These are phyloP conservation scores for Episyrphus balteatus DNA, from an alignment of 1,140 invertebrate species.

Conservation along the genomic window DNA sequence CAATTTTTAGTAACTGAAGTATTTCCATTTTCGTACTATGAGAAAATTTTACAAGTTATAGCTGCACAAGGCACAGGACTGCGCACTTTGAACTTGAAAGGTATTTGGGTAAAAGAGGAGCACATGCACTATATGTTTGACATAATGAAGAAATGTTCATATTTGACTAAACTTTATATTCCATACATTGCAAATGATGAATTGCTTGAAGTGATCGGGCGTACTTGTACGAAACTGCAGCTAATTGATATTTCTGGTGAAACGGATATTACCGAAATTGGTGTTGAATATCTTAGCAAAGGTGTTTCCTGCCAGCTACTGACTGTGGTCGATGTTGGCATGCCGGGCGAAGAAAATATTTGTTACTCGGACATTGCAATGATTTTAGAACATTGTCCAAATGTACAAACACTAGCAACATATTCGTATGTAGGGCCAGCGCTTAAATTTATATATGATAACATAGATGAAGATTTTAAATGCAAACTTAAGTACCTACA, in stretches of 20 bases:
- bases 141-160: constrained; percentile 42
- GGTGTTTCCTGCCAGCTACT: constrained; percentile 40
- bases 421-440: constrained; percentile 53
- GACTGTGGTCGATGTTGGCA: constrained; percentile 50
- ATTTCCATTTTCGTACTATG: constrained; percentile 53
- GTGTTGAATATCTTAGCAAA: constrained; percentile 42
- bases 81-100: constrained; percentile 52
- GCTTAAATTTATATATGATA: constrained; percentile 41
- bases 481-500: constrained; percentile 50
- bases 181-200: constrained; percentile 57
- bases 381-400: constrained; percentile 47
- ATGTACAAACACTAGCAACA: constrained; percentile 46
- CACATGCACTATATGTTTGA: constrained; percentile 48
- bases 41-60: constrained; percentile 50
- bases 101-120: constrained; percentile 56
- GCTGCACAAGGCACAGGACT: constrained; percentile 45
- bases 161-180: constrained; percentile 47
- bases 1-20: constrained; percentile 49
- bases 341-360: constrained; percentile 51
- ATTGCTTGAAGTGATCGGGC: constrained; percentile 47
- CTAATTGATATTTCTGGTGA: constrained; percentile 53
- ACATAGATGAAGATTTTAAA: constrained; percentile 41
- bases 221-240: constrained; percentile 44
- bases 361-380: constrained; percentile 48
- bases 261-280: constrained; percentile 49